A percentile compares a stretch with the other conserved stretches of the same genome.
phyloP scores from a whole-genome alignment of 2,797 vertebrate genomes.

The Peromyscus melanophrys region DNA sequence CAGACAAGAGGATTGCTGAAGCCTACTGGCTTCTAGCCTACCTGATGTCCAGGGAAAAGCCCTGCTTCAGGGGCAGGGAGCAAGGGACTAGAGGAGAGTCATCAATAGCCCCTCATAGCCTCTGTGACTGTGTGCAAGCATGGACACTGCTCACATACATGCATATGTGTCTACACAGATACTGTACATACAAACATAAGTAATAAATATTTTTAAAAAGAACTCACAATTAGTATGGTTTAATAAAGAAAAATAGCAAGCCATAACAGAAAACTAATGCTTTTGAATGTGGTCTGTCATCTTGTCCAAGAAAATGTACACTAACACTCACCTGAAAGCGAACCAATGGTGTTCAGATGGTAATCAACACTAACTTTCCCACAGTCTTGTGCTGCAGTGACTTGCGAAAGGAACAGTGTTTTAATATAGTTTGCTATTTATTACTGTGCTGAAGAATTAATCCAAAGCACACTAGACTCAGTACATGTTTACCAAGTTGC shows the following conservation, averaged over 20 bases:
- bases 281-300: background rate
- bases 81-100: too few species aligned
- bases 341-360: background rate
- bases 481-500: background rate
- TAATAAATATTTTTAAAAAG: background rate
- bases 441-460: conserved; percentile 54
- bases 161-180: background rate
- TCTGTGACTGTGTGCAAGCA: too few species aligned
- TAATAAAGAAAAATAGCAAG: background rate
- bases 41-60: background rate
- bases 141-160: background rate
- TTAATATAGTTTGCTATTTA: conserved; percentile 26
- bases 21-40: background rate
- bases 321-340: background rate
- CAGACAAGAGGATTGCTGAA: background rate
- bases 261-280: background rate
- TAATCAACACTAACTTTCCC: background rate
- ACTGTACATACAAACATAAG: background rate
- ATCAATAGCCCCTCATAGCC: background rate
- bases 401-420: background rate
- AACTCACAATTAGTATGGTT: background rate
- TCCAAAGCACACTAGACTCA: background rate
- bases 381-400: background rate
- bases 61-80: background rate
- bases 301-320: background rate